Base-by-base conservation (phyloP, 2,888 invertebrate species). In the Pseudoips prasinana region DNA sequence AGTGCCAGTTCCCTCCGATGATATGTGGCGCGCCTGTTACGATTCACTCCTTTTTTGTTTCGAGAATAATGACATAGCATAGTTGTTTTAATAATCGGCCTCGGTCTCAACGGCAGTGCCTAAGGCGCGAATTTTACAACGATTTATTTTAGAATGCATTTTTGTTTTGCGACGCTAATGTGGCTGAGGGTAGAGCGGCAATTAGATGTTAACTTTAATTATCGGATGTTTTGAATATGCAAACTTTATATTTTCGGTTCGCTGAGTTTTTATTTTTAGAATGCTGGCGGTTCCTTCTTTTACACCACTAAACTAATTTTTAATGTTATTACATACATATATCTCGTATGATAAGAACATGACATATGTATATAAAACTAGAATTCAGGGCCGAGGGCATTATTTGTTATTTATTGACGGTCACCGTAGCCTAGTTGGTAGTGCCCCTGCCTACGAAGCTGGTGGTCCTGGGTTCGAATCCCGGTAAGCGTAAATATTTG, bases 11-110 rank as follows among this genome's bases (percentile, higher is more conserved):
- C 73, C 67, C 62, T n/a, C 46, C 74, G 76, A 81, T 86, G 86
- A 87, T 86, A 85, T 86, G 87, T 84, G 65, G 84, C 78, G 71
- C 67, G 75, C 61, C 70, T 77, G 81, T 78, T 78, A 83, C 81
- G 70, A 79, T 80, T 82, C 77, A 76, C 75, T 77, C 64, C 58
- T 75, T 73, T 81, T 83, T 81, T 77, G 72, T 81, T 77, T 74
- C 64, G 63, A 74, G 66, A 77, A 76, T 86, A 86, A 87, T 86
- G 84, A 85, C 86, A 86, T 71, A 83, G 80, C 76, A 66, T 73
- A 70, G 79, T 75, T 63, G 70, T 80, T 85, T 84, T 85, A 85
- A 86, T 85, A 83, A 85, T 79, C 63, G 63, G 60, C 69, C 60
- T 61, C 53, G 51, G 58, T 65, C 67, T 64, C 52, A 52, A 61